A percentile compares a stretch with the other conserved stretches of the same genome.
phyloP scores from a whole-genome alignment of 2,888 invertebrate species.

The Mesorhabditis belari region DNA sequence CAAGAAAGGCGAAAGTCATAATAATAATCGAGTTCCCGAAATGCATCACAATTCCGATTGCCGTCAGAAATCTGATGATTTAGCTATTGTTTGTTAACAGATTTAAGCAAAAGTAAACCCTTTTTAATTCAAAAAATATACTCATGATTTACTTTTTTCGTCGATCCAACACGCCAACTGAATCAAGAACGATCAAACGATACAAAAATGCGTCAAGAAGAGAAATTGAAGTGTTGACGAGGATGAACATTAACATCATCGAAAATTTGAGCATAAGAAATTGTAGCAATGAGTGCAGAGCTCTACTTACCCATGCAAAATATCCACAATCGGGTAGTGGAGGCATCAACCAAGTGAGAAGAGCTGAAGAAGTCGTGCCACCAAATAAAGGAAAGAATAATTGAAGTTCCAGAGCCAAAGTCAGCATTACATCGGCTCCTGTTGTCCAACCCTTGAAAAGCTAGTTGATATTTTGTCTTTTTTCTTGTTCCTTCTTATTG shows the following conservation, averaged over 20 bases:
- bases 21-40: background rate
- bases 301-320: background rate
- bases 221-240: background rate
- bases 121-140: too few species aligned
- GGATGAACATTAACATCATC: background rate
- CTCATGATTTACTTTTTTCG: background rate
- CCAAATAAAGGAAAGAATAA: background rate
- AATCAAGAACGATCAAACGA: background rate
- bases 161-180: background rate
- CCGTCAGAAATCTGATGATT: background rate
- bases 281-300: too few species aligned
- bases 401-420: background rate
- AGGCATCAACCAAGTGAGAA: background rate
- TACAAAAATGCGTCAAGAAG: background rate
- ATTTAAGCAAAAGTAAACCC: background rate
- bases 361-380: background rate
- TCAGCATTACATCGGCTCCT: background rate
- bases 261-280: too few species aligned
- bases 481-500: too few species aligned
- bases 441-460: background rate
- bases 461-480: too few species aligned
- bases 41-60: background rate
- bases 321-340: background rate
- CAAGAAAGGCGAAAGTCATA: background rate
- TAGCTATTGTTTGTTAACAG: too few species aligned